Base-by-base conservation (phyloP, 2,888 invertebrate species). In the Myopa testacea region DNA sequence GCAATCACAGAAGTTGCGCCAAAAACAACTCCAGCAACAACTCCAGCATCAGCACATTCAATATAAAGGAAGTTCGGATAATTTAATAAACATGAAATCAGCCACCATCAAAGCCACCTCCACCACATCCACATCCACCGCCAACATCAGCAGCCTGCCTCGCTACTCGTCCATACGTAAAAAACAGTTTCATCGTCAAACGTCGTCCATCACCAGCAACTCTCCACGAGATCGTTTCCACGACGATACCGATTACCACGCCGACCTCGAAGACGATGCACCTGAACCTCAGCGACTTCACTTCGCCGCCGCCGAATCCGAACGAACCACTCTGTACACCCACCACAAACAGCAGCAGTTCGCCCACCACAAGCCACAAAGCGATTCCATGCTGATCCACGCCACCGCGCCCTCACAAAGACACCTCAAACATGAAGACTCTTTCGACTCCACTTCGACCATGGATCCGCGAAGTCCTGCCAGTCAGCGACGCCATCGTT, bases 181-280 rank as follows among this genome's bases (percentile, higher is more conserved):
- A 52, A 84, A 83, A 60, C 83, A 83, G 19, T 72, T 87, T 70
- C 86, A 84, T 26, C 84, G 87, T 1, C 87, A 87, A 19, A 83
- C 84, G 58, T 81, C 45, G 45, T 45, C 45, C 45, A 8, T 10
- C 45, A 45, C 7, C 45, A 6, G 10, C 45, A 10, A 6, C 45
- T 45, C 45, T 6, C 45, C 45, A 45, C 45, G 45, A 10, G 45
- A 52, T 63, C 80, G 78, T 26, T 5, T 80, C 76, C 37, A 79
- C 37, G 83, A 83, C n/a, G 80, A 84, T 34, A 83, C 83, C 4
- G 87, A 86, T 55, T 79, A 82, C 60, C 81, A 83, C 71, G 86
- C 84, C 14, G 87, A 87, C 79, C 77, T 86, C 55, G 86, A 87
- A 79, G 86, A 86, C 72, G 84, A 85, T 34, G 85, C 81, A 6